These are phyloP conservation scores for Percopsis transmontana DNA, from an alignment of 2,113 vertebrate species.

Conservation along the genomic window DNA sequence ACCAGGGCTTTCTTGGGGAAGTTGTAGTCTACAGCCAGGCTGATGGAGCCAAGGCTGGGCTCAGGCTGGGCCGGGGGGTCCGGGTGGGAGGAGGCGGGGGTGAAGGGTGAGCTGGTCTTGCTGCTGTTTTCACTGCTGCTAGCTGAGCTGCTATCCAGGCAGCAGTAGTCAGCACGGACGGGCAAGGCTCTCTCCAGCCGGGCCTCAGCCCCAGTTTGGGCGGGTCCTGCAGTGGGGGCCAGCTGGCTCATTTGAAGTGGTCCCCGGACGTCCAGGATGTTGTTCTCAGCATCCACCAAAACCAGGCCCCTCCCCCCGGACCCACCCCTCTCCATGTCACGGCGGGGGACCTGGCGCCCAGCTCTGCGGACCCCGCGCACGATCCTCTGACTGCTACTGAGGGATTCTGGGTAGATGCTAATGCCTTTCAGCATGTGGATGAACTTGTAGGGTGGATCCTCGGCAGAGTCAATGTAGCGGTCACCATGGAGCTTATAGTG, in stretches of 20 bases:
- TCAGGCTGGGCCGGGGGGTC: constrained; percentile 58
- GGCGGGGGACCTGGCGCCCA: constrained; percentile 18
- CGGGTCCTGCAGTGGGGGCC: constrained; percentile 37
- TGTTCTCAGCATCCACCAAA: constrained; percentile 80
- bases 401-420: constrained; percentile 95
- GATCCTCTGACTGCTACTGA: constrained; percentile 91
- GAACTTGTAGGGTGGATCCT: constrained; percentile 91
- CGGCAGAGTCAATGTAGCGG: constrained; percentile 68
- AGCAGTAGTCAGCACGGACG: constrained; percentile 83
- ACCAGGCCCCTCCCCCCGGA: constrained; percentile 60
- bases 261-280: constrained; percentile 72
- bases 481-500: constrained; percentile 78
- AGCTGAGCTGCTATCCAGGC: constrained; percentile 84
- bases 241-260: constrained; percentile 74
- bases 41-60: constrained; percentile 82
- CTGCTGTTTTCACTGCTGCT: constrained; percentile 77
- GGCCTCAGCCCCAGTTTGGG: constrained; percentile 28
- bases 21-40: constrained; percentile 95
- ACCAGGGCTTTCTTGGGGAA: constrained; percentile 97
- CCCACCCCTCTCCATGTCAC: constrained; percentile 20
- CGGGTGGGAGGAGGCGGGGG: constrained; percentile 66
- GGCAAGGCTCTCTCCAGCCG: constrained; percentile 81
- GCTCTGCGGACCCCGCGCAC: constrained; percentile 71
- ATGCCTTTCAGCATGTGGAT: constrained; percentile 99
- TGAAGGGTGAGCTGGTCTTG: constrained; percentile 83